phyloP scores from a whole-genome alignment of 2,888 invertebrate genomes.

The Sinodicranocentrus sp. region DNA sequence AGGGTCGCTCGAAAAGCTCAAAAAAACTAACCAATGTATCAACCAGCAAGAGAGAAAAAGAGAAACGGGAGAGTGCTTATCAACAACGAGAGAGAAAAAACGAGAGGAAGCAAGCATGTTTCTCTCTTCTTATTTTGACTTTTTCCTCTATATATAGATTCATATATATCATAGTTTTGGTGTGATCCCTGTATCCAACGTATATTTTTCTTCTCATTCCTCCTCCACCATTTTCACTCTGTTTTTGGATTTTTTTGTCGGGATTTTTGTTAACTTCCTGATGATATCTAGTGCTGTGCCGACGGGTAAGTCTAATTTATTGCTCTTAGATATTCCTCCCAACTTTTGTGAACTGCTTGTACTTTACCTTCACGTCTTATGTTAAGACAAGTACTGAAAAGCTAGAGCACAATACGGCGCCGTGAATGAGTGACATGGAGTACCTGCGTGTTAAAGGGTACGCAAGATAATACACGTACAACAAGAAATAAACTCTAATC shows the following conservation, averaged over 20 bases:
- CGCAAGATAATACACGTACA: not conserved
- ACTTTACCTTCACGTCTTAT: too few relatives aligned
- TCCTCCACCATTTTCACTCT: slow-evolving; percentile 6
- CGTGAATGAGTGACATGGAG: not conserved
- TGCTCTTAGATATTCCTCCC: slow-evolving; percentile 44
- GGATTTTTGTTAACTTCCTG: slow-evolving; percentile 76
- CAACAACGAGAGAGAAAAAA: slow-evolving; percentile 6
- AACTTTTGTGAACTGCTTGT: too few relatives aligned
- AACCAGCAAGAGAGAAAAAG: not conserved
- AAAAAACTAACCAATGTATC: too few relatives aligned
- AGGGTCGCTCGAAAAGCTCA: too few relatives aligned
- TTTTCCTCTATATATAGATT: not conserved
- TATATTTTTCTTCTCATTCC: slow-evolving; percentile 4
- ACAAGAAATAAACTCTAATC: not conserved
- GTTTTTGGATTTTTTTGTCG: slow-evolving; percentile 35
- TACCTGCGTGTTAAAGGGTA: not conserved
- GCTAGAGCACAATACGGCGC: not conserved
- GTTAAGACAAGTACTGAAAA: slow-evolving; percentile 12
- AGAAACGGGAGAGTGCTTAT: slow-evolving; percentile 7
- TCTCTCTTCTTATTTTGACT: not conserved
- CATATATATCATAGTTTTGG: too few relatives aligned
- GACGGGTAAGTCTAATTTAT: slow-evolving; percentile 75
- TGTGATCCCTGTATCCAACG: too few relatives aligned
- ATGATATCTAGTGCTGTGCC: slow-evolving; percentile 76
- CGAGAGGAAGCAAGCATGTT: not conserved